phyloP scores from a whole-genome alignment of 92 coral and sea anemone species.

The Zoanthus gigantus region DNA sequence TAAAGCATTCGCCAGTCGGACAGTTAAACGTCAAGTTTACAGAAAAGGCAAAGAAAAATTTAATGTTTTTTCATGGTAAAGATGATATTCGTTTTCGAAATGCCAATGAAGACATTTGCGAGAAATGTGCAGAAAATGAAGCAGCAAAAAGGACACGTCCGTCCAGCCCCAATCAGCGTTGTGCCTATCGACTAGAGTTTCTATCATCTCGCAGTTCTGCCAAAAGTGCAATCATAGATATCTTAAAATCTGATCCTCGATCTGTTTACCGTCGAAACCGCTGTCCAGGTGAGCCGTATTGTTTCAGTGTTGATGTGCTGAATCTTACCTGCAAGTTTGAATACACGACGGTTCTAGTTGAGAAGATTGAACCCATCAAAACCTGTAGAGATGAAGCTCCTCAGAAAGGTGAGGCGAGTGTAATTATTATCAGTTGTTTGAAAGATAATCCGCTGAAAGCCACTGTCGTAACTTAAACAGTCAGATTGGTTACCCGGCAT shows the following conservation, averaged over 20 bases:
- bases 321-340: constrained; percentile 71
- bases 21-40: constrained; percentile 53
- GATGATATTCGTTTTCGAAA: constrained; percentile 10
- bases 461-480: background rate
- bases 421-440: background rate
- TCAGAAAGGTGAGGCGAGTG: background rate
- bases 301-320: constrained; percentile 68
- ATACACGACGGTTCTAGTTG: constrained; percentile 46
- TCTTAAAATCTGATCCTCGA: constrained; percentile 72
- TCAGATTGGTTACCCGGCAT: too few relatives aligned
- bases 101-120: constrained; percentile 11
- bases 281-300: constrained; percentile 59
- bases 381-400: constrained; percentile 9
- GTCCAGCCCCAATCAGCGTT: constrained; percentile 1
- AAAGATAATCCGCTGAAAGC: background rate
- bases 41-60: constrained; percentile 38
- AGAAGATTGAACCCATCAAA: constrained; percentile 56
- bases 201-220: constrained; percentile 61
- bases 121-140: constrained; percentile 28
- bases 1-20: constrained; percentile 56
- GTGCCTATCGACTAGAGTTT: constrained; percentile 61
- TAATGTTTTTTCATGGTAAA: constrained; percentile 65
- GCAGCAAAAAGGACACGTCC: background rate
- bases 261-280: constrained; percentile 68
- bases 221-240: constrained; percentile 52